Percentiles rank a stretch among this genome's conserved stretches.
These are phyloP conservation scores for Lycophotia porphyrea DNA, from an alignment of 2,888 invertebrate species.

Conservation along the genomic window DNA sequence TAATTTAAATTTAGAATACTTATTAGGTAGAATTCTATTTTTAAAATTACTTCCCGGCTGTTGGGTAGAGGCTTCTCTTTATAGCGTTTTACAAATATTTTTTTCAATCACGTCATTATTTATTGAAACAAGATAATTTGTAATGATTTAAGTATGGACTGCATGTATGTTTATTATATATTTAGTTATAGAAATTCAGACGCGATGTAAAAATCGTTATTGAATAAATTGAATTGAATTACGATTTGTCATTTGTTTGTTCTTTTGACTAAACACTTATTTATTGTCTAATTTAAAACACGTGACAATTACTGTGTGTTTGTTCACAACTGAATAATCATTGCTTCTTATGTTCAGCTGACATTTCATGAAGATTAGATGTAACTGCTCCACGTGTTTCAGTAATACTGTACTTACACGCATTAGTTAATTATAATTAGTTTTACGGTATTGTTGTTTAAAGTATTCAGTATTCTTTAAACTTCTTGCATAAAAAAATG, in stretches of 20 bases:
- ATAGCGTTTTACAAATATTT: not conserved
- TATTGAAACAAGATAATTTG: not conserved
- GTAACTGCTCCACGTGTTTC: slow-evolving; percentile 14
- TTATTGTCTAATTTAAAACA: slow-evolving; percentile 4
- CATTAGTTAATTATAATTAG: not conserved
- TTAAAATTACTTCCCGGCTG: not conserved
- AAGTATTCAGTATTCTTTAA: not conserved
- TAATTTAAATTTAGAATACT: not conserved
- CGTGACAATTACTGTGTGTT: not conserved
- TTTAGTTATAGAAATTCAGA: no score
- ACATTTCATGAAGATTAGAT: slow-evolving; percentile 16
- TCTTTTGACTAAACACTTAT: not conserved
- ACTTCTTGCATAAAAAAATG: no score
- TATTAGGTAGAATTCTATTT: not conserved
- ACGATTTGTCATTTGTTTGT: not conserved
- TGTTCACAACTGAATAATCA: not conserved
- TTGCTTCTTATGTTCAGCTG: not conserved
- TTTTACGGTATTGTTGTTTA: not conserved
- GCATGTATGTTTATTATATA: no score
- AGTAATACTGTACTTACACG: not conserved
- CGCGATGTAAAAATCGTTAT: no score
- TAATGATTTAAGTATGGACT: no score
- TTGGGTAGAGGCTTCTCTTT: not conserved
- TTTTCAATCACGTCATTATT: not conserved
- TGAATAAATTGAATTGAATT: no score